Base-by-base conservation (phyloP, 2,888 invertebrate species). In the Callimorpha dominula region DNA sequence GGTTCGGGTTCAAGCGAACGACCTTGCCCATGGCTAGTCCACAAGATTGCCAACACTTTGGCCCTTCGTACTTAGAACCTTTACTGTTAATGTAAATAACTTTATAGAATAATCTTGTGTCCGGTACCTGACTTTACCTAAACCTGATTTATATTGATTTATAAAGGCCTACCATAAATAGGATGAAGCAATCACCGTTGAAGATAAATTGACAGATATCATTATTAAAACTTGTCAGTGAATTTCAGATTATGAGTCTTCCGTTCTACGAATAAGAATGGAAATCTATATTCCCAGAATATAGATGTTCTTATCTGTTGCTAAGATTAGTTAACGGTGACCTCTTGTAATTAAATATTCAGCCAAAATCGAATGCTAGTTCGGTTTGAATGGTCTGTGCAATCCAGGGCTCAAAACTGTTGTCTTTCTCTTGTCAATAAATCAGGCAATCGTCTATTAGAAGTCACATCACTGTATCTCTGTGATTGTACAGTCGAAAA, bases 11-110 rank as follows among this genome's bases (percentile, higher is more conserved):
- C 74, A 78, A 70, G 72, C 71, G 71, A 72, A 65, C 69, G 81
- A 80, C 81, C 81, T 80, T 81, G 78, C 80, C 69, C 78, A 77
- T 70, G 73, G 72, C 42, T 54, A 57, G 71, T 40, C 65, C 50
- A 70, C 40, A 40, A 12, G 62, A 31, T 31, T 31, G 42, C 40
- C 7, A 7, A 4, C 40, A 50, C 31, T 65, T 40, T 17, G 31
- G 0, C 49, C 12, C 20, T 49, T 57, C 20, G 57, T 57, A 20
- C 20, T 20, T 7, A 57, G 54, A 57, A 57, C 54, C n/a, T 31
- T 20, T 20, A 31, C 31, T 31, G 12, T 31, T 31, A 31, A 31
- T 31, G 31, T 31, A 31, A 31, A 31, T 31, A 1, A 31, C 31
- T 31, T 31, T 31, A 31, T 31, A 31, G 31, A 31, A 31, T 31